phyloP scores from a whole-genome alignment of 2,888 invertebrate species.

The Caradrina kadenii region DNA sequence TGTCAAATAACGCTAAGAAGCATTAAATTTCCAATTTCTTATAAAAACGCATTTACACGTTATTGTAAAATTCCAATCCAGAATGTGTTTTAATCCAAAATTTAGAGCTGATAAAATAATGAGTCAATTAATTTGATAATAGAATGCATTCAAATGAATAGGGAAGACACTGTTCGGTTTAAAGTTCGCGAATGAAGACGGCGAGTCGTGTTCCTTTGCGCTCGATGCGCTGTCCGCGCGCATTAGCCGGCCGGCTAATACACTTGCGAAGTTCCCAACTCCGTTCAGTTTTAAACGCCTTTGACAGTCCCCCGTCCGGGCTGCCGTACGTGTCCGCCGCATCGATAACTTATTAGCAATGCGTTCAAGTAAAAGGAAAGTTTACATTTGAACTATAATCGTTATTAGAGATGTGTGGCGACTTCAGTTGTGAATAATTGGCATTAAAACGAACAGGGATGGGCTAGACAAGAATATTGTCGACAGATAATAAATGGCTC shows the following conservation, averaged over 20 bases:
- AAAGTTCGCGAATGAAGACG: conserved; percentile 66
- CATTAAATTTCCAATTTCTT: conserved; percentile 53
- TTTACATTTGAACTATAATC: conserved; percentile 53
- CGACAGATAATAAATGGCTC: conserved; percentile 9
- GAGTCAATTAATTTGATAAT: conserved; percentile 36
- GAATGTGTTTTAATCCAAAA: conserved; percentile 37
- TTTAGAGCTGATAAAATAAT: conserved; percentile 17
- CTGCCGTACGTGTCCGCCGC: conserved; percentile 76
- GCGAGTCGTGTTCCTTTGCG: conserved; percentile 70
- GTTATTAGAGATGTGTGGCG: conserved; percentile 21
- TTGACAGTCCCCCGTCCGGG: conserved; percentile 77
- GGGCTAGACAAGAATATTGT: conserved; percentile 18
- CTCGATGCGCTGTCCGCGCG: conserved; percentile 72
- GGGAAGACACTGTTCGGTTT: conserved; percentile 50
- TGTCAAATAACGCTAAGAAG: conserved; percentile 53
- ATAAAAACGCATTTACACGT: conserved; percentile 20
- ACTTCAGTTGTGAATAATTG: conserved; percentile 23
- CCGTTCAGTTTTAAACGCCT: conserved; percentile 78
- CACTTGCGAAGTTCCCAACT: conserved; percentile 79
- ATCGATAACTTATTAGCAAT: conserved; percentile 73
- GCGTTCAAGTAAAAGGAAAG: conserved; percentile 57
- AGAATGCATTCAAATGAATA: conserved; percentile 52
- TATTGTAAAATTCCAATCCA: conserved; percentile 28
- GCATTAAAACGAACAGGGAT: conserved; percentile 16
- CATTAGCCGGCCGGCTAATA: conserved; percentile 78